These are phyloP conservation scores for Alaudala cheleensis DNA, from an alignment of 2,113 vertebrate species.

Conservation along the genomic window DNA sequence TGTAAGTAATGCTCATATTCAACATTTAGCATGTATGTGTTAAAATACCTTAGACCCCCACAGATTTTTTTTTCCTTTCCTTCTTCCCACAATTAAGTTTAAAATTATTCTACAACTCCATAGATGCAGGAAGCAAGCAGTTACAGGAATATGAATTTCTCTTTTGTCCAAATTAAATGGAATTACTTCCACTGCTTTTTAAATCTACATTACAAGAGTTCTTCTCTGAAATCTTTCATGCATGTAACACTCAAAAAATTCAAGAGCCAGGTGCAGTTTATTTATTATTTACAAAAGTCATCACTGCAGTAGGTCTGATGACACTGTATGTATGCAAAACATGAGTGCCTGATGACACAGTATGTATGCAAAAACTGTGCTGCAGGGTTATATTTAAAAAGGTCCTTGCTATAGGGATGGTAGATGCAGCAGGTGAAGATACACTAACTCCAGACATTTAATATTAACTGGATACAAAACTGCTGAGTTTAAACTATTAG, in stretches of 20 bases:
- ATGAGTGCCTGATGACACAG: not conserved
- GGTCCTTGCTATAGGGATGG: not conserved
- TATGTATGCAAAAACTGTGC: not conserved
- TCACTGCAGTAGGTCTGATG: not conserved
- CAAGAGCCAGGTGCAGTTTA: not conserved
- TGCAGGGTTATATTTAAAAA: not conserved
- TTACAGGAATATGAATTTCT: not conserved
- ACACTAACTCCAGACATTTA: not conserved
- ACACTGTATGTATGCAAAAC: not conserved
- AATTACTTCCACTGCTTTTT: not conserved
- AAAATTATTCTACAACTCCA: not conserved
- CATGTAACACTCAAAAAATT: not conserved
- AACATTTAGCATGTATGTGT: not conserved
- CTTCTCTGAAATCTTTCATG: not conserved
- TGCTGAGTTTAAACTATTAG: constrained; percentile 27
- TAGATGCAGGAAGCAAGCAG: not conserved
- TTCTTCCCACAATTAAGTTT: not conserved
- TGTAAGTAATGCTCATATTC: not conserved
- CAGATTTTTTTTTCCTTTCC: not conserved
- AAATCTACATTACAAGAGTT: not conserved
- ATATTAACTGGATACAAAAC: constrained; percentile 4
- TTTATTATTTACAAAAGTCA: not conserved
- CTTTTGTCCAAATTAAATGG: not conserved
- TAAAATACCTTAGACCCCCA: not conserved
- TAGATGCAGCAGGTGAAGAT: not conserved